Conservation (phyloP, 1,140 invertebrate genomes). For the Schlechtendalia chinensis region DNA sequence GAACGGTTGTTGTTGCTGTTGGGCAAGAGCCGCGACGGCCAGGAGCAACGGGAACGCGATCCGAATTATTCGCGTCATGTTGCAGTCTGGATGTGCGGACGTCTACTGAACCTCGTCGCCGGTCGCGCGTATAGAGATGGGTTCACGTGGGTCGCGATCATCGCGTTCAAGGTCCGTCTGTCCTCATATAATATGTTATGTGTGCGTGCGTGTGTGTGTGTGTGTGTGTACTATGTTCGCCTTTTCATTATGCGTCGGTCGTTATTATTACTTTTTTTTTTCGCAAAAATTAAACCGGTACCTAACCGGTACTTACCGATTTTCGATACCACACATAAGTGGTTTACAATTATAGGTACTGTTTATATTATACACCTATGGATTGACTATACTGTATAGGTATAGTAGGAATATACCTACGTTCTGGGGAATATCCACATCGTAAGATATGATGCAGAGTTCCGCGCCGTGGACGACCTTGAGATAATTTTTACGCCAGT, state of each 20-base stretch:
- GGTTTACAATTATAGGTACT: too few relatives aligned
- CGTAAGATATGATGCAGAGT: neutral
- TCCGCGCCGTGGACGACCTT: neutral
- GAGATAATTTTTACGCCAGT: neutral
- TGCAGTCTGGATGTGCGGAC: conserved; percentile 19
- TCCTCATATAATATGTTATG: neutral
- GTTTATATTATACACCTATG: too few relatives aligned
- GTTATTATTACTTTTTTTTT: neutral
- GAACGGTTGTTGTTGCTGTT: conserved; percentile 39
- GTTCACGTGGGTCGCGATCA: conserved; percentile 37
- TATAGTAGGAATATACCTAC: neutral
- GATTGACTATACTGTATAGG: too few relatives aligned
- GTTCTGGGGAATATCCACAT: neutral
- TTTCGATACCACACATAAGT: too few relatives aligned
- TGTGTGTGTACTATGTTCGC: neutral
- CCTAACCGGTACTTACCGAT: neutral
- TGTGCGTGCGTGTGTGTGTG: neutral
- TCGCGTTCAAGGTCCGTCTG: neutral
- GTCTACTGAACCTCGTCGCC: conserved; percentile 25
- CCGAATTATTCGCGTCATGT: conserved; percentile 29
- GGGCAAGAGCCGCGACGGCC: neutral
- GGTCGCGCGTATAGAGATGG: neutral
- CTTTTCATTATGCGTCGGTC: neutral
- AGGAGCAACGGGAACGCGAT: neutral
- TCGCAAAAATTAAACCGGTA: conserved; percentile 27